phyloP scores from a whole-genome alignment of 2,797 vertebrate genomes.

The Danio choprae region DNA sequence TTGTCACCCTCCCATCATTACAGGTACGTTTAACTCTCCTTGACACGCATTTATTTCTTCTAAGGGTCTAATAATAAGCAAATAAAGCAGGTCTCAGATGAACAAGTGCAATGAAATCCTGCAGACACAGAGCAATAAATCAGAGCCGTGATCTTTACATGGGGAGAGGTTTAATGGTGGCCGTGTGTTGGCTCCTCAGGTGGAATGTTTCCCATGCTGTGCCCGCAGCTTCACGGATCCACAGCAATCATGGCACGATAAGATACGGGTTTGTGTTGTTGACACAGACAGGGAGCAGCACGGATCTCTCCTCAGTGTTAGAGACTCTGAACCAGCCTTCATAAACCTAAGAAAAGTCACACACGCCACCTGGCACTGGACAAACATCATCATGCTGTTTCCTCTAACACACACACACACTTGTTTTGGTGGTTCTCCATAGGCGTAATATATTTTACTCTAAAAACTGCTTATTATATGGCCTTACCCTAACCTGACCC shows the following conservation, averaged over 20 bases:
- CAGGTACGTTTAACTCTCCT: not conserved
- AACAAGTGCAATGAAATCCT: constrained; percentile 1
- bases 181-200: constrained; percentile 63
- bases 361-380: constrained; percentile 68
- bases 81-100: not conserved
- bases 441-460: too few relatives aligned
- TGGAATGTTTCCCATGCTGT: constrained; percentile 76
- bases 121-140: constrained; percentile 68
- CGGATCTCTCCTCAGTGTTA: constrained; percentile 72
- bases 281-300: constrained; percentile 80
- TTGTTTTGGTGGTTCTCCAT: too few relatives aligned
- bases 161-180: constrained; percentile 9
- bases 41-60: not conserved
- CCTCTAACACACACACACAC: not conserved
- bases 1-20: too few relatives aligned
- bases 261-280: constrained; percentile 75
- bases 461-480: too few relatives aligned
- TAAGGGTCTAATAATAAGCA: not conserved
- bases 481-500: too few relatives aligned
- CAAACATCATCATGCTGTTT: constrained; percentile 58
- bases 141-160: constrained; percentile 57
- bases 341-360: constrained; percentile 58
- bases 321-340: constrained; percentile 42
- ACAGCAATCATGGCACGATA: constrained; percentile 75
- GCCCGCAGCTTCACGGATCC: constrained; percentile 70